Evolutionary conservation across 2,113 vertebrate species (phyloP).

Genomic region (Diphyllodes magnificus): DNA sequence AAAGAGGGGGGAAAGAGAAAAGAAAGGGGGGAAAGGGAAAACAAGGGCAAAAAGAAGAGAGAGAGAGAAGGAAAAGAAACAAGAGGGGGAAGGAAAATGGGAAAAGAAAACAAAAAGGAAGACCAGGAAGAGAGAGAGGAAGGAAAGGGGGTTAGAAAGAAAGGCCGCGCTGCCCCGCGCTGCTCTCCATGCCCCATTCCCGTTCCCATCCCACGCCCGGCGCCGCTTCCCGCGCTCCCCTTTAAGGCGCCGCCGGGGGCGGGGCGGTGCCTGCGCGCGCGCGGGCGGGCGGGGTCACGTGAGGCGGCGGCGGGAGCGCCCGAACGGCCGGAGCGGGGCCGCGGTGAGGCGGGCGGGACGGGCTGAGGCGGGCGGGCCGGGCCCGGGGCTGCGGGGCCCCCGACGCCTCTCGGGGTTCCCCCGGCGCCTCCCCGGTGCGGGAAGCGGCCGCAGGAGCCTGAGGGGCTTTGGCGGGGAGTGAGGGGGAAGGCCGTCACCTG

Average conservation of each 20-base stretch:
- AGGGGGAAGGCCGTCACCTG: background rate
- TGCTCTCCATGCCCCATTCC: accelerated
- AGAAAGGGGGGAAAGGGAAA: background rate
- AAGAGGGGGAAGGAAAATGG: background rate
- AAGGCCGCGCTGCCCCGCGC: too few relatives aligned
- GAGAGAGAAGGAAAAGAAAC: too few relatives aligned
- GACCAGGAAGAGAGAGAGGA: too few relatives aligned
- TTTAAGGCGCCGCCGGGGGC: background rate
- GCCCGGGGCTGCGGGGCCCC: too few relatives aligned
- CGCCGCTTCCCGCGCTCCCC: background rate
- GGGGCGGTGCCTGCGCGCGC: background rate
- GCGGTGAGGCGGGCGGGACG: background rate
- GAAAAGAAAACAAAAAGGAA: background rate
- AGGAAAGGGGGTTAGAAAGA: background rate
- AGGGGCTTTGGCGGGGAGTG: background rate
- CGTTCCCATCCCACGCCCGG: accelerated
- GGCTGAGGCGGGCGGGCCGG: too few relatives aligned
- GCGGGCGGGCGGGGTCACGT: background rate
- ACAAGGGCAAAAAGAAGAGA: background rate
- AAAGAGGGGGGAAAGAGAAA: background rate
- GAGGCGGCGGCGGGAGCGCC: background rate
- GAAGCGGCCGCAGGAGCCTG: background rate
- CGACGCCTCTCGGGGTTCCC: too few relatives aligned
- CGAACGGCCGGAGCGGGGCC: background rate
- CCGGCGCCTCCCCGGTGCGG: too few relatives aligned